These are phyloP conservation scores for Sylvia atricapilla DNA, from an alignment of 2,113 vertebrate species.

Conservation along the genomic window DNA sequence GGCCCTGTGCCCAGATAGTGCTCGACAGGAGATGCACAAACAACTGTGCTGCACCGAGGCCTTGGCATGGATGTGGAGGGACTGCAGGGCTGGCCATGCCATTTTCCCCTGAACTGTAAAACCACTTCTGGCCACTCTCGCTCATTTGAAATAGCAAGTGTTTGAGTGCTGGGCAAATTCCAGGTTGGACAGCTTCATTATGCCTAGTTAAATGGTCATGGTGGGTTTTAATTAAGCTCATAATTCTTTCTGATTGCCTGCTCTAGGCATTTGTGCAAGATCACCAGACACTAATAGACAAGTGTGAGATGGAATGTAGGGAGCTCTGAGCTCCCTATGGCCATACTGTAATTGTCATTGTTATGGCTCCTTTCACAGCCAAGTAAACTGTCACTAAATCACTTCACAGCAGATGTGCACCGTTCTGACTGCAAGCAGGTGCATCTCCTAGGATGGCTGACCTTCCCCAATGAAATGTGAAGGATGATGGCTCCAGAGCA, in stretches of 20 bases:
- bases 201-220: not conserved
- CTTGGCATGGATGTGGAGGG: not conserved
- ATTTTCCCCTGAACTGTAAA: not conserved
- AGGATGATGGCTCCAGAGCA: not conserved
- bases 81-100: not conserved
- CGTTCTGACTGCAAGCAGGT: not conserved
- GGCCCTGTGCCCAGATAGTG: not conserved
- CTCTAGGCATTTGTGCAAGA: not conserved
- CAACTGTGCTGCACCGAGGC: not conserved
- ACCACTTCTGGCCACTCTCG: not conserved
- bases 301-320: not conserved
- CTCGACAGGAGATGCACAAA: not conserved
- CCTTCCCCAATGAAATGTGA: not conserved
- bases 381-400: not conserved
- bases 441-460: not conserved
- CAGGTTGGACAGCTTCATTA: not conserved
- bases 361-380: not conserved
- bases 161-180: not conserved
- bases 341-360: not conserved
- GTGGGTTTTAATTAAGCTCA: conserved; percentile 30
- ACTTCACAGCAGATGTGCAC: not conserved
- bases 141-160: not conserved
- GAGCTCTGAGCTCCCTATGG: not conserved
- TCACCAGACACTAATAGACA: not conserved
- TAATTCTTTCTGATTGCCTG: not conserved